A percentile compares a stretch with the other conserved stretches of the same genome.
These are phyloP conservation scores for Nasonia longicornis DNA, from an alignment of 1,140 invertebrate species.

Conservation along the genomic window DNA sequence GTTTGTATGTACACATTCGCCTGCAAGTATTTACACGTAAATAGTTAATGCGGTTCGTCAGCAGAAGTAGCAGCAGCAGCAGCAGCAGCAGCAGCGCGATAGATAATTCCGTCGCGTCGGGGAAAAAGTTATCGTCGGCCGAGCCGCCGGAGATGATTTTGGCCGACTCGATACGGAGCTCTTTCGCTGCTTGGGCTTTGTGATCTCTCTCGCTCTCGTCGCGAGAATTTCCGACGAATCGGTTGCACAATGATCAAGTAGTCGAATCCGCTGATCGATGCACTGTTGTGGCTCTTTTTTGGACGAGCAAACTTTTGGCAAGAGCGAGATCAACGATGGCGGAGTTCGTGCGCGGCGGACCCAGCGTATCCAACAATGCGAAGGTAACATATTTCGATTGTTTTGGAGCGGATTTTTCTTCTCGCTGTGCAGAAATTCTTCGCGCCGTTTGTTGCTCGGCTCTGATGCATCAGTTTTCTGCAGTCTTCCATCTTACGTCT, in stretches of 20 bases:
- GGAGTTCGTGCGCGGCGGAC: conserved; percentile 72
- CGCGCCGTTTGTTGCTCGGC: no score
- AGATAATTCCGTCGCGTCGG: background rate
- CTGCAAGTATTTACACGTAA: background rate
- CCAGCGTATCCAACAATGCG: conserved; percentile 67
- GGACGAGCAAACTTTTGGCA: background rate
- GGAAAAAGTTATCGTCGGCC: background rate
- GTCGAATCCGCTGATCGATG: background rate
- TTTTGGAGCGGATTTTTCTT: no score
- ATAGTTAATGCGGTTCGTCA: background rate
- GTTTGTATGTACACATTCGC: background rate
- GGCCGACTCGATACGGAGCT: background rate
- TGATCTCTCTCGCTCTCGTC: background rate
- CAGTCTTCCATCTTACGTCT: no score
- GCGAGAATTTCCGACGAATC: background rate
- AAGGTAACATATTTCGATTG: conserved; percentile 60
- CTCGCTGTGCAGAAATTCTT: no score
- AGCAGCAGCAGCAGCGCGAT: background rate
- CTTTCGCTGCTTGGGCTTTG: background rate
- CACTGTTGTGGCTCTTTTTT: background rate
- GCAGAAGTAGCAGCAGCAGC: background rate
- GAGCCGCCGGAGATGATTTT: background rate
- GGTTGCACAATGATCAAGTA: background rate
- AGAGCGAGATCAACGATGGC: conserved; percentile 64
- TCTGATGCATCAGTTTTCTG: no score